Evolutionary conservation across 2,797 vertebrate species (phyloP).

Genomic region (Oryzias dopingdopingensis): DNA sequence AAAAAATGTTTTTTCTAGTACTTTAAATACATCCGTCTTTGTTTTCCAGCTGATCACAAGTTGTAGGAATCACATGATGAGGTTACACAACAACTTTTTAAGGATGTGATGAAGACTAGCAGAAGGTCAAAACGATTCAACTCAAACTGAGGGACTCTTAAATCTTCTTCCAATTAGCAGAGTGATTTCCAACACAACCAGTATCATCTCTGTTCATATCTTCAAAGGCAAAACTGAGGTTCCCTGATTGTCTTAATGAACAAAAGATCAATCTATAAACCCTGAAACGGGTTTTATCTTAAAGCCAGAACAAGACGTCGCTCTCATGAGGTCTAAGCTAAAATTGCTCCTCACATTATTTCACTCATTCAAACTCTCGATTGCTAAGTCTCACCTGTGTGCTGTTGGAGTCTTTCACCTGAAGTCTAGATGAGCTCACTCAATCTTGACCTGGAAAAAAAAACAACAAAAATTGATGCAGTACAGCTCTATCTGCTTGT

Average conservation of each 20-base stretch:
- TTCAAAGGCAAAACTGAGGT: too few species aligned
- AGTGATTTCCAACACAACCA: too few species aligned
- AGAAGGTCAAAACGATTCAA: background rate
- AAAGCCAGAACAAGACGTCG: too few species aligned
- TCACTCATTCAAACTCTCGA: background rate
- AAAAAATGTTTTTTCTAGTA: too few species aligned
- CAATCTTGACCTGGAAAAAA: constrained; percentile 8
- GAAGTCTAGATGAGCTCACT: constrained; percentile 1
- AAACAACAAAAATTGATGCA: background rate
- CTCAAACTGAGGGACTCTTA: background rate
- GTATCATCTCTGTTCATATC: too few species aligned
- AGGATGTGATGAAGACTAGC: background rate
- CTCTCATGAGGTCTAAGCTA: too few species aligned
- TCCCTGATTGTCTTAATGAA: too few species aligned
- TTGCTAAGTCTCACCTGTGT: constrained; percentile 19
- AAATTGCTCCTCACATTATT: too few species aligned
- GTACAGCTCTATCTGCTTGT: background rate
- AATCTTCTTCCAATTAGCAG: background rate
- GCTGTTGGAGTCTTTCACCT: background rate
- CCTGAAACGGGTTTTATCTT: too few species aligned
- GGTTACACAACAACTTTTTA: background rate
- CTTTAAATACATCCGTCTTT: too few species aligned
- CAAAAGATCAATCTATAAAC: too few species aligned
- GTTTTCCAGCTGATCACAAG: background rate
- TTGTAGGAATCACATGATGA: background rate